Evolutionary conservation across 2,888 invertebrate genomes (phyloP), one percentile per base, ranked within the genome.

Genomic region (Argyra leucocephala): DNA sequence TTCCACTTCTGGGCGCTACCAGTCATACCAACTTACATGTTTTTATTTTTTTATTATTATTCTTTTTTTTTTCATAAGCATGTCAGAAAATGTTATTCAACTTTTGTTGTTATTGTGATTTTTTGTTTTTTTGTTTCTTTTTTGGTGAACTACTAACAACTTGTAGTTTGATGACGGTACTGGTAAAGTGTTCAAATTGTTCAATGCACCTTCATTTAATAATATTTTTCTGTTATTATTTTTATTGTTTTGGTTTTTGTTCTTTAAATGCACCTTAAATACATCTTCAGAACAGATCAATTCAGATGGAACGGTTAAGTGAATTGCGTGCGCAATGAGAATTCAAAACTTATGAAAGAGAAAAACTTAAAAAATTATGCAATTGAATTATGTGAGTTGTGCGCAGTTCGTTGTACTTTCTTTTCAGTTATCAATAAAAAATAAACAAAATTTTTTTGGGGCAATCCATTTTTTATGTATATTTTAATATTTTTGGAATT

Each of bases 81-180:
- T n/a, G 48, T n/a, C 48, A 48, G 18, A 48, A 12, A 48, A 48
- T 48, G 48, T 48, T 48, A 48, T 48, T 48, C 48, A 48, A 48
- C n/a, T 48, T 48, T 48, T 2, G 3, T 48, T 7, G 12, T 31
- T 31, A 12, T 48, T 48, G 18, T 48, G 12, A 37, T 37, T 31
- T 31, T 31, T 31, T 15, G 12, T 48, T n/a, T 48, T 48, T 9
- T 48, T 48, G 7, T 6, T 48, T 15, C 2, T 15, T 15, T 48
- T 48, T 48, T 48, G 31, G 31, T 48, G 48, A 48, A 18, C 48
- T 48, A 48, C 48, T 48, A 48, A 48, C 48, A 48, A 48, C 48
- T 18, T 48, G 48, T 48, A 48, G 4, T 15, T 12, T 48, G 48
- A 48, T 48, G 48, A n/a, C 18, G 37, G 12, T 37, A 12, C 6